Percentiles rank a stretch among this genome's conserved stretches.
These are phyloP conservation scores for Ormyrus pomaceus DNA, from an alignment of 2,888 invertebrate genomes.

Conservation along the genomic window DNA sequence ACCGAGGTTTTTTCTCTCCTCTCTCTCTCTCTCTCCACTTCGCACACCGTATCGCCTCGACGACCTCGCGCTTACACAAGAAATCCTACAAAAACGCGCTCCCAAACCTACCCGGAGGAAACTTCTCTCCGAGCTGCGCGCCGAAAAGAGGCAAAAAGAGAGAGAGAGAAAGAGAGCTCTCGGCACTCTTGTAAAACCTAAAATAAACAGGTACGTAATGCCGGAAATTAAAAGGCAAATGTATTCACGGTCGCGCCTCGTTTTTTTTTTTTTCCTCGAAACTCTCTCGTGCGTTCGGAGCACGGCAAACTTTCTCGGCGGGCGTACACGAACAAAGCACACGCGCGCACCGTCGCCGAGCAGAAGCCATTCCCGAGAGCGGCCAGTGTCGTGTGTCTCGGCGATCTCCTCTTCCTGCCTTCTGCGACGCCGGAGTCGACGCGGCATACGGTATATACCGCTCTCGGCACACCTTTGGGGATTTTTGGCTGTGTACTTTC, in stretches of 20 bases:
- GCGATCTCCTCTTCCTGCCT: not conserved
- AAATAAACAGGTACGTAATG: conserved; percentile 42
- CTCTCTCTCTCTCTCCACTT: too few species aligned
- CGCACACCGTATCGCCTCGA: not conserved
- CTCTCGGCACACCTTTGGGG: too few species aligned
- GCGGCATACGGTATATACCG: too few species aligned
- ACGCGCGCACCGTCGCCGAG: too few species aligned
- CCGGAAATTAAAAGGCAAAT: conserved; percentile 53
- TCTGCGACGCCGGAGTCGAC: too few species aligned
- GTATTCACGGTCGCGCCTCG: conserved; percentile 33
- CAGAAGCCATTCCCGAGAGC: too few species aligned
- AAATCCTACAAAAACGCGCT: conserved; percentile 29
- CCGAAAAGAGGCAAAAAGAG: not conserved
- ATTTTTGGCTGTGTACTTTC: too few species aligned
- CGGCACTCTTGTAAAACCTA: conserved; percentile 19
- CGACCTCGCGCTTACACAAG: not conserved
- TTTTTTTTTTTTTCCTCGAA: conserved; percentile 8
- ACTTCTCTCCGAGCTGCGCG: not conserved
- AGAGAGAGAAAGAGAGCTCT: not conserved
- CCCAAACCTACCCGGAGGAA: not conserved
- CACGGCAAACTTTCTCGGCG: not conserved
- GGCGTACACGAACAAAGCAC: not conserved
- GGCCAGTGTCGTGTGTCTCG: not conserved
- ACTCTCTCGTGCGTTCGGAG: not conserved
- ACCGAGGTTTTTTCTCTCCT: too few species aligned